phyloP scores from a whole-genome alignment of 2,797 vertebrate genomes.

The Notoglanidium macrostoma region DNA sequence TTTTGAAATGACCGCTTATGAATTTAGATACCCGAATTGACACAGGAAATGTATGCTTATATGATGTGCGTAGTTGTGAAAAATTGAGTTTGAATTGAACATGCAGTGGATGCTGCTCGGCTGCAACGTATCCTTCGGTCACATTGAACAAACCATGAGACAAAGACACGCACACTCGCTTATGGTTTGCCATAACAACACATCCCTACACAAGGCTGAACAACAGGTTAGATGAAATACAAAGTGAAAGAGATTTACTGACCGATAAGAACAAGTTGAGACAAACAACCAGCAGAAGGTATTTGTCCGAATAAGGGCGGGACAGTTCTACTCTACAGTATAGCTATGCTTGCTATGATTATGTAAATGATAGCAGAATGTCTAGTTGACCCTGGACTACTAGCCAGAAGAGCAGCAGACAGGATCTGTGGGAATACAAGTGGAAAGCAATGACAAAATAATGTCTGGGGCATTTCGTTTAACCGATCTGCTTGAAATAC shows the following conservation, averaged over 20 bases:
- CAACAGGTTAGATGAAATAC: background rate
- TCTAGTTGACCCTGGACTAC: background rate
- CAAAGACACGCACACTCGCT: background rate
- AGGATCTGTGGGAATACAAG: background rate
- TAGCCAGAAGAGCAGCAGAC: background rate
- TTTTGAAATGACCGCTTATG: too few species aligned
- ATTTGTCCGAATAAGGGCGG: background rate
- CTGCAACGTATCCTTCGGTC: background rate
- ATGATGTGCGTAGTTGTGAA: too few species aligned
- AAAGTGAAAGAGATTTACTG: slow-evolving; percentile 4
- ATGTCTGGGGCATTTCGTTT: background rate
- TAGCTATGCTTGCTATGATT: background rate
- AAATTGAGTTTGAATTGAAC: background rate
- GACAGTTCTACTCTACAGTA: background rate
- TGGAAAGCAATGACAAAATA: background rate
- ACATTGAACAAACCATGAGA: background rate
- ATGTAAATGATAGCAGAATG: background rate
- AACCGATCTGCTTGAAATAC: background rate
- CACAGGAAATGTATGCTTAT: too few species aligned
- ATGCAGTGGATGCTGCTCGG: background rate
- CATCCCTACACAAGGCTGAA: background rate
- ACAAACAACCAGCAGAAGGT: background rate
- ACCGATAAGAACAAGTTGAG: background rate
- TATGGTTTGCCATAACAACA: background rate
- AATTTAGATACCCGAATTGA: too few species aligned